Evolutionary conservation across 2,888 invertebrate genomes (phyloP), one percentile per base, ranked within the genome.

Genomic region (Octonoba sinensis): DNA sequence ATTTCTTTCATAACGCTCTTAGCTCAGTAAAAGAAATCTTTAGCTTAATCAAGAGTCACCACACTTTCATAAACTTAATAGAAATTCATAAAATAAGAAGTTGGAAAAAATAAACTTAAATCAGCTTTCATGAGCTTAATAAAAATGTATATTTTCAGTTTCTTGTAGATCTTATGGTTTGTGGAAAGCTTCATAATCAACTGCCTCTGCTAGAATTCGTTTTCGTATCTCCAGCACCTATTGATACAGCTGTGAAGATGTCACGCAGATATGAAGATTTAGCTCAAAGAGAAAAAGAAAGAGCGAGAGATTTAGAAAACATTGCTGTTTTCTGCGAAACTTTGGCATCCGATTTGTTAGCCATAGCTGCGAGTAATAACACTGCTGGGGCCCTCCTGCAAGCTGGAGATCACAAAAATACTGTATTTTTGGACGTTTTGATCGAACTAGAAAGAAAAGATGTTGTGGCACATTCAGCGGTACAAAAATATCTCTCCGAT

Each of bases 361-460:
- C 97, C 0, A 90, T 99, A 67, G 97, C 97, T 0, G 96, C 97
- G 1, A 96, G 96, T 8, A 93, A 95, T 0, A 96, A 97, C 89
- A 96, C 96, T 1, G 96, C 99, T 1, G 97, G 96, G 0, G 92
- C 95, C 86, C 93, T 99, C 83, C 91, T 99, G 57, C 96, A 97
- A 73, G 96, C 99, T 67, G 95, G 96, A 66, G 99, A 99, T 89
- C 92, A 95, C 85, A 91, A 96, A 79, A 97, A 96, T 87, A 94
- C 96, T 18, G 98, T 97, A 87, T 96, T 98, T 89, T 91, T 98
- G 84, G 98, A 99, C 88, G 96, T 98, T 0, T 91, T 99, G 54
- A 99, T 99, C 86, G 99, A 99, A 89, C 96, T 97, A 88, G 99
- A 99, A 89, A 99, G 99, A 88, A 99, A 98, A 88, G 97, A 97